Base-by-base conservation (phyloP, 2,888 invertebrate genomes). In the Hemithea aestivaria region DNA sequence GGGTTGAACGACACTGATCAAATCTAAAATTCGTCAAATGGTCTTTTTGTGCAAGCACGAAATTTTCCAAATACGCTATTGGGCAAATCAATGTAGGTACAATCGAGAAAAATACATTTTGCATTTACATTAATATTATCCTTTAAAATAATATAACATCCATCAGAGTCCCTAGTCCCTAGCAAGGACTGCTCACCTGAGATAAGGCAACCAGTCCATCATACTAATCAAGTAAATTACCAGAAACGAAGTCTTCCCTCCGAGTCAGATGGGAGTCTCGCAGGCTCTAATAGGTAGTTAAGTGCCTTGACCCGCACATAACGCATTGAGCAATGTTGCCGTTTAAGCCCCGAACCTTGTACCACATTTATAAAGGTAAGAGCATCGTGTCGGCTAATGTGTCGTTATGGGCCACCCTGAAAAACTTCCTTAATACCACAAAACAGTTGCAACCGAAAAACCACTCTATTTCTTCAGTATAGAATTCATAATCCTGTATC, bases 311-410 rank as follows among this genome's bases (percentile, higher is more conserved):
- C 74, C 74, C 68, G 53, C 44, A 59, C 57, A 57, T 59, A 66
- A 66, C 58, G 52, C 62, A 61, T 53, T 52, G 57, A 57, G 53
- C 56, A 46, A 48, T 45, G 41, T 32, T 41, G 27, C 51, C 40
- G 56, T 56, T 54, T 67, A 68, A 80, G 75, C 73, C 70, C 67
- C 61, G 69, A 75, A 66, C 72, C 76, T 68, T 81, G 82, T 80
- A 75, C 69, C 74, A 62, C 78, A 82, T 82, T 82, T 79, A 79
- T 82, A 82, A 80, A 83, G 79, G 82, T 81, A 79, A 81, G 74
- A 70, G 75, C 69, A 72, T 72, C 70, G 66, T 75, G 75, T 73
- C 73, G 66, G 67, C 76, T 83, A 84, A 84, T 84, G 82, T 81
- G 76, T 70, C 75, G 78, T 84, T 82, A 84, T 74, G 74, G 68